Evolutionary conservation across 2,113 vertebrate genomes (phyloP), one percentile per base, ranked within the genome.

Genomic region (Rhinogobius similis): DNA sequence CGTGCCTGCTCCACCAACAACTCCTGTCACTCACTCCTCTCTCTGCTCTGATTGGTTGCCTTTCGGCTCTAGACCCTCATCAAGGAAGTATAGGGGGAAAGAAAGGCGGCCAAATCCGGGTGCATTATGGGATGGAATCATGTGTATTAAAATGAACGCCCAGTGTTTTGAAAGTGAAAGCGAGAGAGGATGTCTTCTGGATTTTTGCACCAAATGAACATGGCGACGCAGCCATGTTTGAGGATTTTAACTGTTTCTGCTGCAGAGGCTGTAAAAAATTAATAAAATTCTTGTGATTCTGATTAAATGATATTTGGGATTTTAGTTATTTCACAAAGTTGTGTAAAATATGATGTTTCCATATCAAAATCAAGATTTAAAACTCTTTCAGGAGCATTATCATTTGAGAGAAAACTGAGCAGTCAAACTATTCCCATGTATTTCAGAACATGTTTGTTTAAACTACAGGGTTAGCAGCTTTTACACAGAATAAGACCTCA

Each of bases 1-100:
- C 82, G 89, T 90, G 89, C 89, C 89, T 90, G 89, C 83, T 85
- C 76, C 76, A 84, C 69, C 82, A 82, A 82, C 82, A 50, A 73
- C 65, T 59, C 4, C 18, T 43, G 39, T 65, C 44, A 13, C 29
- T 72, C 39, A 78, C 70, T 65, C 80, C 63, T 62, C 79, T 73
- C 71, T 81, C 70, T 53, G 65, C 73, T 86, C 79, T 76, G 81
- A 76, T 75, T 65, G 29, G 82, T 82, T 75, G 75, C 71, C 69
- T 70, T 36, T 1, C 43, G 39, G 76, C 71, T 62, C 75, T 55
- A 41, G 65, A 78, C 70, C 74, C 59, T 26, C 72, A 80, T 70
- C 58, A 5, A 23, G n/a, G 50, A 55, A 21, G 59, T 38, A 26
- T 65, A 50, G 26, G 29, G 27, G 29, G 26, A 67, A 8, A 5